Evolutionary conservation across 2,113 vertebrate genomes (phyloP).

Genomic region (Salvelinus sp.): DNA sequence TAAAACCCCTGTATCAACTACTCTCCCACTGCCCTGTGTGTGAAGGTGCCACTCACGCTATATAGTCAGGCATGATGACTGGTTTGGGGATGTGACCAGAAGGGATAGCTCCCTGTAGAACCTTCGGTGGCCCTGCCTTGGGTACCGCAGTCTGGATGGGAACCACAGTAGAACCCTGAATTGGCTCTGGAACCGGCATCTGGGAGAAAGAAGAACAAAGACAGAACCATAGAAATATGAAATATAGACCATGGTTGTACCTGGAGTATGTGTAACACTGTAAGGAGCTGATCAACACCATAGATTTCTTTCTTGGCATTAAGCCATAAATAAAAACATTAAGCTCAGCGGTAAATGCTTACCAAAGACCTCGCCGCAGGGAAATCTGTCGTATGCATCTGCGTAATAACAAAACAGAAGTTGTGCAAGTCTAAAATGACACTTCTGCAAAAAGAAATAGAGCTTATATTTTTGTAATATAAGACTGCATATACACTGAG

Average conservation of each 20-base stretch:
- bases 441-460: no score
- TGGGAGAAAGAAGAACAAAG: constrained; percentile 16
- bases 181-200: constrained; percentile 41
- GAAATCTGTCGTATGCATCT: constrained; percentile 76
- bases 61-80: constrained; percentile 93
- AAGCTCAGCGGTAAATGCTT: constrained; percentile 39
- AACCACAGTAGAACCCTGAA: constrained; percentile 54
- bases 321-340: background rate
- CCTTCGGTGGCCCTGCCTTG: constrained; percentile 66
- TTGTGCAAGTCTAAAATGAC: background rate
- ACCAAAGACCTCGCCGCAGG: constrained; percentile 73
- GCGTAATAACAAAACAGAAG: background rate
- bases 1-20: background rate
- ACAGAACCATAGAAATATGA: no score
- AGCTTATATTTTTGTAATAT: no score
- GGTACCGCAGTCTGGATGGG: constrained; percentile 41
- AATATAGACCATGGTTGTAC: no score
- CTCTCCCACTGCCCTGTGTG: background rate
- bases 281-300: background rate
- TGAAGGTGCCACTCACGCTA: constrained; percentile 80
- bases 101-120: constrained; percentile 87
- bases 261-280: background rate
- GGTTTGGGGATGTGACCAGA: constrained; percentile 93
- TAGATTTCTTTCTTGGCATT: background rate
- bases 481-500: no score